A percentile compares a stretch with the other conserved stretches of the same genome.
These are phyloP conservation scores for Tanypteryx hageni DNA, from an alignment of 2,888 invertebrate genomes.

Conservation along the genomic window DNA sequence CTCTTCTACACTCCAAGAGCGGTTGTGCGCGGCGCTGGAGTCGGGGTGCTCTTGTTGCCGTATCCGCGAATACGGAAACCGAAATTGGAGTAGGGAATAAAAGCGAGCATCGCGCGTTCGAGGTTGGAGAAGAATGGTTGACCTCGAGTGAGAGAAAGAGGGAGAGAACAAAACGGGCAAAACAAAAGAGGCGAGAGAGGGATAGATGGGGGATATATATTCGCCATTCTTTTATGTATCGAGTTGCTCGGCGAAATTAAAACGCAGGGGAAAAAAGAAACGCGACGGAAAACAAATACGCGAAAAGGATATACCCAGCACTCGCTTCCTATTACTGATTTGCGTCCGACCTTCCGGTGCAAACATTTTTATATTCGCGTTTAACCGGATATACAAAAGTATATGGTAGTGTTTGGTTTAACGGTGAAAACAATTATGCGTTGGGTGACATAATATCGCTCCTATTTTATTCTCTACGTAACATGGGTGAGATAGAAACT, in stretches of 20 bases:
- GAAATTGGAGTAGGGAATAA: neutral
- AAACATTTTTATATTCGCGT: neutral
- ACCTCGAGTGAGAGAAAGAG: neutral
- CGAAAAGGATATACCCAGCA: neutral
- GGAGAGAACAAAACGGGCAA: neutral
- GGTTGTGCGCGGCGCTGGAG: neutral
- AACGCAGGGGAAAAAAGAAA: neutral
- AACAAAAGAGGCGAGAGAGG: neutral
- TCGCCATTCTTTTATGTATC: slow-evolving; percentile 12
- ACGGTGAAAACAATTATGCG: neutral
- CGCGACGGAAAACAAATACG: neutral
- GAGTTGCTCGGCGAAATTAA: slow-evolving; percentile 7
- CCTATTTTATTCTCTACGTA: no score
- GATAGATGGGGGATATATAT: neutral
- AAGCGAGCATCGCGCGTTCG: neutral
- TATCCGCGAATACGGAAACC: neutral
- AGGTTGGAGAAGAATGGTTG: neutral
- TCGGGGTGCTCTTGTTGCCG: neutral
- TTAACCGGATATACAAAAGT: neutral
- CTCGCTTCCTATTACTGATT: slow-evolving; percentile 8
- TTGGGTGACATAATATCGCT: no score
- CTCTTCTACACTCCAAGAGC: neutral
- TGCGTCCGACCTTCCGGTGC: neutral
- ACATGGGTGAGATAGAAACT: no score
- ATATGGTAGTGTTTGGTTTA: neutral